These are phyloP conservation scores for Sycophila sp. DNA, from an alignment of 1,140 invertebrate genomes.

Conservation along the genomic window DNA sequence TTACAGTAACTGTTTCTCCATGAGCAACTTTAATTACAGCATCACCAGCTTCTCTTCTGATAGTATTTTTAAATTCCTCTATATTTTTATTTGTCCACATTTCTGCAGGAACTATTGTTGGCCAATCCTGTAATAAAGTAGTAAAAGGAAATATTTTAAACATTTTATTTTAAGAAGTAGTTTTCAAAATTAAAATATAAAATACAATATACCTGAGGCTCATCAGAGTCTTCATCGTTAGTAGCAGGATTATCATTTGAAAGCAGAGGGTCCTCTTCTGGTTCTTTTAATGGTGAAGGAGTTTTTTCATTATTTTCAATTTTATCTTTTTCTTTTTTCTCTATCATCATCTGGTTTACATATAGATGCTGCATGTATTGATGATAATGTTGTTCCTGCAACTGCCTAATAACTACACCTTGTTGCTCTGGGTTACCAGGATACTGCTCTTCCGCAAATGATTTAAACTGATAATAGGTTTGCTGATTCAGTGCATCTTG, in stretches of 20 bases:
- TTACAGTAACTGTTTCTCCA: constrained; percentile 96
- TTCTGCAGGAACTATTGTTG: constrained; percentile 79
- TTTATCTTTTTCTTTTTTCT: constrained; percentile 66
- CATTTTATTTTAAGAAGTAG: too few species aligned
- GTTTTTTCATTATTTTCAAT: constrained; percentile 38
- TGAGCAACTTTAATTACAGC: constrained; percentile 96
- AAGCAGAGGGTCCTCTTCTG: constrained; percentile 41
- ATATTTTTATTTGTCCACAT: constrained; percentile 96
- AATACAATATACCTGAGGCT: constrained; percentile 46
- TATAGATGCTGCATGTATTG: constrained; percentile 94
- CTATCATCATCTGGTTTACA: constrained; percentile 72
- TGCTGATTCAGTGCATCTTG: constrained; percentile 97
- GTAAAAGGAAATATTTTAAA: not conserved
- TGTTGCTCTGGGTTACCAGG: constrained; percentile 94
- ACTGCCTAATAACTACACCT: constrained; percentile 88
- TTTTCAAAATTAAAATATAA: too few species aligned
- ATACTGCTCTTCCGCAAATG: constrained; percentile 95
- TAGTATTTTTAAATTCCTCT: constrained; percentile 90
- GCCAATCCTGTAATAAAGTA: constrained; percentile 50
- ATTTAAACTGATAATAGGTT: constrained; percentile 92
- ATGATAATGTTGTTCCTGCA: constrained; percentile 98
- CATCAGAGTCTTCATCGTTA: constrained; percentile 60
- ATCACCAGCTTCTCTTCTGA: constrained; percentile 89
- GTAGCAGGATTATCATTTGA: constrained; percentile 41
- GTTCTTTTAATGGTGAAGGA: constrained; percentile 35